Evolutionary conservation across 2,888 invertebrate species (phyloP).

Genomic region (Eupelmus urozonus): DNA sequence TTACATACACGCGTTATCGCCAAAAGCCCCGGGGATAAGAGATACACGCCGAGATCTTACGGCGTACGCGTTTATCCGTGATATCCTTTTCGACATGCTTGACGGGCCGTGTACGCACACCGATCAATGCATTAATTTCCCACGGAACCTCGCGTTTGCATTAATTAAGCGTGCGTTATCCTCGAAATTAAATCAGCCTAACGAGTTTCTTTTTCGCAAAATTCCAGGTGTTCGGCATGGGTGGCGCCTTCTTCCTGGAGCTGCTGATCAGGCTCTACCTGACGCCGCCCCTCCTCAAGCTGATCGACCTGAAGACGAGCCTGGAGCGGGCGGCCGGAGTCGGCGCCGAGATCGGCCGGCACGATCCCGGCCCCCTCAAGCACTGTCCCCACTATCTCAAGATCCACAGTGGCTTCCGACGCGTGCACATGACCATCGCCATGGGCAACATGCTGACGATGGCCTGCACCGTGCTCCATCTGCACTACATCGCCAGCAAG

Average conservation of each 20-base stretch:
- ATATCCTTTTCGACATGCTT: no score
- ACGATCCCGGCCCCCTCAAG: conserved; percentile 84
- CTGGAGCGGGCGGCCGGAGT: conserved; percentile 88
- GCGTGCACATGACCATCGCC: conserved; percentile 87
- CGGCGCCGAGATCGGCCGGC: conserved; percentile 87
- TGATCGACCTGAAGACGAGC: conserved; percentile 86
- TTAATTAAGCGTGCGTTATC: no score
- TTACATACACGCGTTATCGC: no score
- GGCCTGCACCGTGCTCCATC: conserved; percentile 83
- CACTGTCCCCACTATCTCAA: conserved; percentile 89
- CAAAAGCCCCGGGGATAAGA: no score
- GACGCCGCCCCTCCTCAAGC: conserved; percentile 85
- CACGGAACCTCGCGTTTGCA: no score
- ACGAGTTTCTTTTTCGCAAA: no score
- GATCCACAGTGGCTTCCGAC: conserved; percentile 86
- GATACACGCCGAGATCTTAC: no score
- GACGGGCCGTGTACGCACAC: no score
- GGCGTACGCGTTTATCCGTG: no score
- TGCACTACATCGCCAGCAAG: conserved; percentile 82
- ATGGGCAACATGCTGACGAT: conserved; percentile 88
- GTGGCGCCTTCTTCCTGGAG: conserved; percentile 85
- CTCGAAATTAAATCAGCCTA: no score
- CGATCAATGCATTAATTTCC: no score
- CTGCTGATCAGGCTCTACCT: conserved; percentile 87
- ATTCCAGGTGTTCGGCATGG: conserved; percentile 82